Base-by-base conservation (phyloP, 2,888 invertebrate species). In the Caenorhabditis imperialis region DNA sequence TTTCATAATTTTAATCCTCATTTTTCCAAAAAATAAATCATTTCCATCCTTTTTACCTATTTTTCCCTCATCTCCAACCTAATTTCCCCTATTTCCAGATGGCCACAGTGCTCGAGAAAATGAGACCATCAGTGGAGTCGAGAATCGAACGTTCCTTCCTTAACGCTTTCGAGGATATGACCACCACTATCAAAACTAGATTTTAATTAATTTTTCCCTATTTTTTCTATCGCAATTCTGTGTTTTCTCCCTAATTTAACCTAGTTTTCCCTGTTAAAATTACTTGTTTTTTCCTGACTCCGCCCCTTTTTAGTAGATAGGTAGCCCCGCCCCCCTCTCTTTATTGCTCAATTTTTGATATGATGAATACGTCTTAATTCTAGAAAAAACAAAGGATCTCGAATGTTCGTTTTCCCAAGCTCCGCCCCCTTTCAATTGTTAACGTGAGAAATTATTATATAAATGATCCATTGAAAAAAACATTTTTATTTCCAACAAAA, bases 81-180 rank as follows among this genome's bases (percentile, higher is more conserved):
- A 20, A 18, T 20, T 18, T 23, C 14, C 12, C 23, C 44, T 23
- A 30, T 30, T 7, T 30, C 7, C 30, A 30, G 10, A 7, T 30
- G n/a, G n/a, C n/a, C n/a, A n/a, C n/a, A n/a, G n/a, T 44, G 14
- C 55, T 75, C 3, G 37, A 58, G 55, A 23, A 45, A 33, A 27
- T 54, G 37, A 51, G 58, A 10, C 22, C 51, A 30, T 16, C 53
- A 8, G 60, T 75, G 12, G 75, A 65, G n/a, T 54, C 70, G 7
- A 40, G 75, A 12, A 60, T 75, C 33, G 48, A 62, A 44, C 33
- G 55, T 12, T 70, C 75, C 1, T 75, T 48, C 65, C 40, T 55
- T 14, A 60, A 30, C 22, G 54, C 75, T 2, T 48, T 70, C 23
- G 75, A 75, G 55, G 70, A 75, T 20, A 70, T 70, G 70, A 53